Conservation (phyloP, 2,888 invertebrate genomes). For the Folsomia manolachei region DNA sequence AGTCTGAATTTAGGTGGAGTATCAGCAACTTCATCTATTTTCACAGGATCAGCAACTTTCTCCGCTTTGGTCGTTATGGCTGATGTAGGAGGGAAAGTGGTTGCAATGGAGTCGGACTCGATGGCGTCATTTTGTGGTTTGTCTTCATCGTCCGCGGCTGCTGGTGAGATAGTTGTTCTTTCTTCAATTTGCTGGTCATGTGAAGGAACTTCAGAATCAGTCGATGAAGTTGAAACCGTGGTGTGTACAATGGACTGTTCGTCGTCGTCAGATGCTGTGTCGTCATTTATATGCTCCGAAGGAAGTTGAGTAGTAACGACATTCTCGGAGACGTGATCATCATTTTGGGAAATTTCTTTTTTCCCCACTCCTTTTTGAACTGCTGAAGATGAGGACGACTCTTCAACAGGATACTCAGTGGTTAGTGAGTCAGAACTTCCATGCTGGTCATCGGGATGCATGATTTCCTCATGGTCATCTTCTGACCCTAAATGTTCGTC, state of each 20-base stretch:
- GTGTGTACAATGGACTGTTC: neutral
- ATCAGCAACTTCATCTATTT: constrained; percentile 2
- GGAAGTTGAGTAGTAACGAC: neutral
- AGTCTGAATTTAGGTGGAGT: constrained; percentile 34
- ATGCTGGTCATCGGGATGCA: constrained; percentile 17
- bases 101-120: neutral
- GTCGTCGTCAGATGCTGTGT: constrained; percentile 11
- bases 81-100: neutral
- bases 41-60: constrained; percentile 22
- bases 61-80: constrained; percentile 33
- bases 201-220: neutral
- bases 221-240: neutral
- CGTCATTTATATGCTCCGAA: constrained; percentile 20
- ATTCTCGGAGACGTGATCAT: neutral
- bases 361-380: neutral
- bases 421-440: neutral
- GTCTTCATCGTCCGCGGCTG: too few relatives aligned
- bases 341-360: neutral
- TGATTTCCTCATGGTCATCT: constrained; percentile 7
- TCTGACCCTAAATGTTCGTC: neutral
- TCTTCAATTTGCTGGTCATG: neutral
- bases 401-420: neutral
- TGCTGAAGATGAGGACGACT: neutral
- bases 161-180: neutral
- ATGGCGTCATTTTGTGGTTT: neutral